Evolutionary conservation across 2,888 invertebrate species (phyloP), one percentile per base, ranked within the genome.

Genomic region (Priocnemis perturbator): DNA sequence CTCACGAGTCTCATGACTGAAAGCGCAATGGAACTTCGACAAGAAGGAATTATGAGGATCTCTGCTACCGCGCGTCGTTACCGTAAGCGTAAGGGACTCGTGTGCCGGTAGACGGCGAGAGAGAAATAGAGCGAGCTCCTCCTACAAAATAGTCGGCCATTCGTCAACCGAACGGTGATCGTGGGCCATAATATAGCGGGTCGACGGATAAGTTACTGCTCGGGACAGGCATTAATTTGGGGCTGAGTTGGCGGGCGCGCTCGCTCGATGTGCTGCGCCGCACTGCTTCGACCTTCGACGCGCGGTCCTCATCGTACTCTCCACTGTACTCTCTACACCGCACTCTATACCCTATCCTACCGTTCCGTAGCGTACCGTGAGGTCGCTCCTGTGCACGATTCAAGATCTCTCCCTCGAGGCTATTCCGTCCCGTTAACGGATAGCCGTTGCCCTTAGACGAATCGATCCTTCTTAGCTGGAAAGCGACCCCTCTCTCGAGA

Each of bases 181-280:
- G 80, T 74, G 74, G 70, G 61, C 81, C 77, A 81, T 83, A 83
- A 83, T 82, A 80, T 78, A 82, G 69, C 73, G 76, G 63, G 71
- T 67, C 69, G 77, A 61, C 60, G 76, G 78, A 81, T 84, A 84
- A 84, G 82, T 84, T 84, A 83, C 79, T 79, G 84, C 81, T 45
- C 73, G 82, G 82, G 85, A 86, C 85, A 81, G 78, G 80, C 87
- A 88, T 88, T 88, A 88, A 88, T 88, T 87, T 84, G 77, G 62
- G 67, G 77, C 79, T 73, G 83, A 81, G 84, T 81, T 79, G 79
- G 79, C 77, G 75, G 77, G 74, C 53, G 26, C 44, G 44, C 17
- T 76, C 81, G 81, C 78, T 81, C 76, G 77, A 71, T 72, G 76
- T 64, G 71, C 73, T 30, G 69, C 63, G 65, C 63, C n/a, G 30